phyloP scores from a whole-genome alignment of 1,140 invertebrate genomes.

The Odontomachus brunneus region DNA sequence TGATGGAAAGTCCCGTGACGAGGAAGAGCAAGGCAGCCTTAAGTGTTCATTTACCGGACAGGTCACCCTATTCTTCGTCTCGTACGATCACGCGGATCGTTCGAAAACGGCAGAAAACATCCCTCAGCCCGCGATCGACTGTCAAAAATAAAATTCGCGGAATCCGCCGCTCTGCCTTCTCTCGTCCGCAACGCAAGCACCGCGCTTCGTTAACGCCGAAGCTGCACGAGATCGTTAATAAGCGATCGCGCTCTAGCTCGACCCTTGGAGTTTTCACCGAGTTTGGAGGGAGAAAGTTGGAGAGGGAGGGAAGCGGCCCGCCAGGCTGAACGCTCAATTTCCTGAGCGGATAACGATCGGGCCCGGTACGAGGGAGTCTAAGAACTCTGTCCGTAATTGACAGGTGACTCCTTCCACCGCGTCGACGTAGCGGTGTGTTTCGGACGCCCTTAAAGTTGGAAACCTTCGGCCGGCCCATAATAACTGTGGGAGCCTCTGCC shows the following conservation, averaged over 20 bases:
- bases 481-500: conserved; percentile 65
- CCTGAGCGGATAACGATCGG: conserved; percentile 67
- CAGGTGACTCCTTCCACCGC: conserved; percentile 72
- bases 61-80: neutral
- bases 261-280: conserved; percentile 52
- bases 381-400: conserved; percentile 75
- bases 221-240: conserved; percentile 64
- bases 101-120: conserved; percentile 1
- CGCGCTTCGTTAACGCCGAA: conserved; percentile 55
- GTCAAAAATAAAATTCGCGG: conserved; percentile 29
- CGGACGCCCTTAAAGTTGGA: conserved; percentile 51
- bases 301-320: neutral
- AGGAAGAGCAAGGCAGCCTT: no score
- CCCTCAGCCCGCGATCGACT: neutral
- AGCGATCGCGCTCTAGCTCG: conserved; percentile 49
- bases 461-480: conserved; percentile 49
- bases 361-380: conserved; percentile 35
- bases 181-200: conserved; percentile 27
- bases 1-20: no score
- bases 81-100: conserved; percentile 3
- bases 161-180: neutral
- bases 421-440: conserved; percentile 38
- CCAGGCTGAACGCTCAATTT: conserved; percentile 65
- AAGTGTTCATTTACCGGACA: no score
- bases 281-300: neutral